These are phyloP conservation scores for Sylvicapra grimmia DNA, from an alignment of 2,113 vertebrate species.

Conservation along the genomic window DNA sequence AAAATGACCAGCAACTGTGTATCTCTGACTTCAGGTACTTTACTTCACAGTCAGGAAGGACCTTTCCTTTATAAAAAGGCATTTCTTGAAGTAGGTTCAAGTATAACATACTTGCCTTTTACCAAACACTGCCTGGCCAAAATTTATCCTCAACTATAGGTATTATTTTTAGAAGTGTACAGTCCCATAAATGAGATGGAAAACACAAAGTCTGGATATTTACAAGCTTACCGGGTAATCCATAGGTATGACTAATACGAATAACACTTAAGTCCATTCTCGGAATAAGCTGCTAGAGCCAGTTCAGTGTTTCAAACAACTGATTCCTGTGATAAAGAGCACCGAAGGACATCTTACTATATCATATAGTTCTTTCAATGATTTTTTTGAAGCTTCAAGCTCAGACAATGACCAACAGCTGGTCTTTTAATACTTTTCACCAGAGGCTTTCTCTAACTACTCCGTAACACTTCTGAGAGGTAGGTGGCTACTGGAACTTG, in stretches of 20 bases:
- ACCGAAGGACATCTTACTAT: background rate
- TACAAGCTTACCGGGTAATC: background rate
- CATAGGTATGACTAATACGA: background rate
- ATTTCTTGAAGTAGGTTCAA: slow-evolving; percentile 11
- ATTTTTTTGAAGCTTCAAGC: background rate
- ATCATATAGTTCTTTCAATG: background rate
- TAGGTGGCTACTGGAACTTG: background rate
- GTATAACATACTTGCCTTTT: slow-evolving; percentile 15
- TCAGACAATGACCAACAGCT: background rate
- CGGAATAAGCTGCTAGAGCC: background rate
- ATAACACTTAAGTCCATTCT: background rate
- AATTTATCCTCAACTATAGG: background rate
- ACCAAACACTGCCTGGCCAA: background rate
- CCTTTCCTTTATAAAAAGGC: slow-evolving; percentile 11
- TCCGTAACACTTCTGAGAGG: rapidly evolving
- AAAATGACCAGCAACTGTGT: background rate
- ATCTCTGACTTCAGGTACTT: background rate
- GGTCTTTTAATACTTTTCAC: background rate
- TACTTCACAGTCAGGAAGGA: background rate
- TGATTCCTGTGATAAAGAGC: background rate
- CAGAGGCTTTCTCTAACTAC: background rate
- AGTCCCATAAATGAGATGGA: slow-evolving; percentile 7
- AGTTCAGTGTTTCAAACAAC: background rate
- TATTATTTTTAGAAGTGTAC: slow-evolving; percentile 4
- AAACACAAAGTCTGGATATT: background rate